Conservation (phyloP, 2,888 invertebrate species). For the Xylota sylvarum region DNA sequence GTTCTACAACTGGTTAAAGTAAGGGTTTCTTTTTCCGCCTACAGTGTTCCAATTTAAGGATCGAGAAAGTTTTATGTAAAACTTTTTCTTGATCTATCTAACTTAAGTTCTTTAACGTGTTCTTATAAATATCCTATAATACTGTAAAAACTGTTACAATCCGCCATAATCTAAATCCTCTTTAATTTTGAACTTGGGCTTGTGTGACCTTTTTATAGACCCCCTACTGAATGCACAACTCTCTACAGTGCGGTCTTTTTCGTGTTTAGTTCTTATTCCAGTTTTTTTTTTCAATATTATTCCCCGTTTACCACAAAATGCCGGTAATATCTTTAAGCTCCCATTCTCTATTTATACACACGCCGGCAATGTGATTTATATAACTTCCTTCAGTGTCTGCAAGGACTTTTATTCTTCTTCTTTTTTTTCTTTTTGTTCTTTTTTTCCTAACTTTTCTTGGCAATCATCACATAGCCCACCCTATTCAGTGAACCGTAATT, state of each 20-base stretch:
- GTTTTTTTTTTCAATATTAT: slow-evolving; percentile 5
- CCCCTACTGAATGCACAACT: neutral
- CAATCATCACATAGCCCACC: slow-evolving; percentile 43
- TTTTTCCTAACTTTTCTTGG: slow-evolving; percentile 39
- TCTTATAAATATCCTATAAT: too few species aligned
- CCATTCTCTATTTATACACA: slow-evolving; percentile 16
- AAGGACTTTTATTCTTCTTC: neutral
- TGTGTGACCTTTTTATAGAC: neutral
- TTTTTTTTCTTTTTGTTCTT: neutral
- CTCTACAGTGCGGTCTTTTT: neutral
- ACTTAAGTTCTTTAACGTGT: too few species aligned
- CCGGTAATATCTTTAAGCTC: slow-evolving; percentile 25
- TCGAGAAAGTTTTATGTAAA: too few species aligned
- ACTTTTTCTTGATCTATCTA: too few species aligned
- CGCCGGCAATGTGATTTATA: slow-evolving; percentile 37
- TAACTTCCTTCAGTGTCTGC: slow-evolving; percentile 25
- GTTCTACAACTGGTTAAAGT: too few species aligned
- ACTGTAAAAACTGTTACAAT: too few species aligned
- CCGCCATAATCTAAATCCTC: neutral
- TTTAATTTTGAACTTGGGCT: slow-evolving; percentile 7
- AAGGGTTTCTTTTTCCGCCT: too few species aligned
- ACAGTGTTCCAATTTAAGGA: too few species aligned
- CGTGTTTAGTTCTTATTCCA: neutral
- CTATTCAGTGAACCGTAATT: slow-evolving; percentile 34
- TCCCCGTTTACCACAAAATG: slow-evolving; percentile 6